These are phyloP conservation scores for Cherax destructor DNA, from an alignment of 1,140 invertebrate genomes.

Conservation along the genomic window DNA sequence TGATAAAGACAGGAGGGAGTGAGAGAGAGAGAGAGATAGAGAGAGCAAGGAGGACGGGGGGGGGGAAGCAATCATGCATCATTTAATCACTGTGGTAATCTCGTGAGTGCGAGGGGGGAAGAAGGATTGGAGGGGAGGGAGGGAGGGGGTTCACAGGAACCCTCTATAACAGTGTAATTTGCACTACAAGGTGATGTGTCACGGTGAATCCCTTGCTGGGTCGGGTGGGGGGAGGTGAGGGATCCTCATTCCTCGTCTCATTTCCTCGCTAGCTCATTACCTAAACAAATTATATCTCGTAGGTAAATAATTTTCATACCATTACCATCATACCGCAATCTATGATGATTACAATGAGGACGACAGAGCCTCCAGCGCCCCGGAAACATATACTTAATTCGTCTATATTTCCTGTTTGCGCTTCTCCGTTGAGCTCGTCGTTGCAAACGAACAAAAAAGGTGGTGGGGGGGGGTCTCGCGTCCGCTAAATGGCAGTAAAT, in stretches of 20 bases:
- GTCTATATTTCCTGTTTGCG: slow-evolving; percentile 3
- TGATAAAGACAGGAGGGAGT: too few relatives aligned
- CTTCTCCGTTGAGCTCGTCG: not conserved
- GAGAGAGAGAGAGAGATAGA: too few relatives aligned
- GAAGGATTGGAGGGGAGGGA: too few relatives aligned
- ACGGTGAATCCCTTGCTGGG: not conserved
- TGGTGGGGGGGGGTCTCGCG: not conserved
- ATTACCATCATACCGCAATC: not conserved
- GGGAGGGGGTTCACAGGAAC: not conserved
- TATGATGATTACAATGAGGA: not conserved
- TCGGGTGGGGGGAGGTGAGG: not conserved
- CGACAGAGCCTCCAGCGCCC: not conserved
- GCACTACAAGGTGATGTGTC: not conserved
- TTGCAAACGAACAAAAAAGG: not conserved
- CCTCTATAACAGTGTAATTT: not conserved
- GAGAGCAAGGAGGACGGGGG: too few relatives aligned
- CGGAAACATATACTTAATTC: not conserved
- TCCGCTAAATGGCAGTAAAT: slow-evolving; percentile 9
- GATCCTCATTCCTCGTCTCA: not conserved
- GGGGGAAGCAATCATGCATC: too few relatives aligned
- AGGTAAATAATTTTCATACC: not conserved
- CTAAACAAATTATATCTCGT: slow-evolving; percentile 2
- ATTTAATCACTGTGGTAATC: too few relatives aligned
- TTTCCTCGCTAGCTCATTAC: slow-evolving; percentile 4
- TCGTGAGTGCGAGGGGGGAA: too few relatives aligned